phyloP scores from a whole-genome alignment of 2,113 vertebrate species.

The Crotalus helleri region DNA sequence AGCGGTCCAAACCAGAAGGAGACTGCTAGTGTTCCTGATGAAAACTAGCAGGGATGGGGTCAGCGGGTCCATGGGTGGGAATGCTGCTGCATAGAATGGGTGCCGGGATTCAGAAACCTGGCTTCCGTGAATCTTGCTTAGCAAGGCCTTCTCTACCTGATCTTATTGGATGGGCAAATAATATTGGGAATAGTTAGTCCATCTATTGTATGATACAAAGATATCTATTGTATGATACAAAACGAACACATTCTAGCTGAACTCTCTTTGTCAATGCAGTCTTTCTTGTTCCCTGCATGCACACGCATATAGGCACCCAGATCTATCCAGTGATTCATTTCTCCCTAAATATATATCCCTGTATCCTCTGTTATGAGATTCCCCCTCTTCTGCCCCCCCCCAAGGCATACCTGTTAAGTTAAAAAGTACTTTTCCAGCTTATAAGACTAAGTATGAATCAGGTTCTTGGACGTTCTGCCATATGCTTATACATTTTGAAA shows the following conservation, averaged over 20 bases:
- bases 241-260: background rate
- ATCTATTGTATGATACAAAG: background rate
- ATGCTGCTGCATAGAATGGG: background rate
- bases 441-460: too few relatives aligned
- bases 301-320: background rate
- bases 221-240: background rate
- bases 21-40: background rate
- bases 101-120: background rate
- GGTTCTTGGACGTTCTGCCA: background rate
- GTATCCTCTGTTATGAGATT: background rate
- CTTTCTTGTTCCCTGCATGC: background rate
- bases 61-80: background rate
- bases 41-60: background rate
- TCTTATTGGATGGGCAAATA: background rate
- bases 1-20: background rate
- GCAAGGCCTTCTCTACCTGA: background rate
- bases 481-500: background rate
- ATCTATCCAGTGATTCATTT: background rate
- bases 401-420: background rate
- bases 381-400: rapidly evolving
- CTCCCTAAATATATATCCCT: background rate
- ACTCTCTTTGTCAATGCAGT: background rate
- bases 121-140: background rate
- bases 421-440: background rate
- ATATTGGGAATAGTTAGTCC: background rate